phyloP scores from a whole-genome alignment of 1,140 invertebrate genomes.

The Adoxophyes honmai region DNA sequence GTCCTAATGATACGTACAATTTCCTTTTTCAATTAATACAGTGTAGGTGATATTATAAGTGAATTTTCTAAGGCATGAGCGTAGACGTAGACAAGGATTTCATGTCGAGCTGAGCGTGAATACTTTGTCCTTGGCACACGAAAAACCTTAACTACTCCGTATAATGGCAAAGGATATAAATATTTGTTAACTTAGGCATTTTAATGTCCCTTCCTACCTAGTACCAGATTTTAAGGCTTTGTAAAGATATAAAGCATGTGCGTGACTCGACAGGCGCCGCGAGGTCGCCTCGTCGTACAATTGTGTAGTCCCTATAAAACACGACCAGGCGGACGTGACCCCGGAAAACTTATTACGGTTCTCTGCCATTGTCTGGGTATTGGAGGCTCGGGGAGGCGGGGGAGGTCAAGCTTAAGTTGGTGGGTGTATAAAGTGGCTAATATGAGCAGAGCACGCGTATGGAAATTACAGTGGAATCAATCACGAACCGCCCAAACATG shows the following conservation, averaged over 20 bases:
- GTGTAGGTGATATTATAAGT: no score
- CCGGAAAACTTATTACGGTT: constrained; percentile 29
- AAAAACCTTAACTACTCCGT: background rate
- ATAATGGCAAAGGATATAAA: constrained; percentile 3
- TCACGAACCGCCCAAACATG: constrained; percentile 69
- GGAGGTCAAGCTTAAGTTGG: constrained; percentile 32
- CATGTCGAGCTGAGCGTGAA: no score
- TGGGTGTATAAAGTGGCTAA: constrained; percentile 61
- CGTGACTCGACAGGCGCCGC: constrained; percentile 72
- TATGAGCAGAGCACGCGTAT: constrained; percentile 70
- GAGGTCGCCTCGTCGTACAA: constrained; percentile 60
- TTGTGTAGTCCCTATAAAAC: constrained; percentile 62
- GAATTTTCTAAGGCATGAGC: no score
- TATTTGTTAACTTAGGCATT: constrained; percentile 11
- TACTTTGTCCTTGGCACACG: background rate
- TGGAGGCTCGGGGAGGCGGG: constrained; percentile 22
- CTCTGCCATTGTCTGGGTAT: constrained; percentile 24
- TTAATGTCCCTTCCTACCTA: constrained; percentile 17
- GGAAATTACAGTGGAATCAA: constrained; percentile 74
- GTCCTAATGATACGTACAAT: no score
- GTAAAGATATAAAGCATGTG: constrained; percentile 59
- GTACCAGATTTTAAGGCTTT: constrained; percentile 55
- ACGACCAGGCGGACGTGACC: constrained; percentile 41
- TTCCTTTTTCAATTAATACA: no score
- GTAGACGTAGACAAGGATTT: no score